Percentiles rank a stretch among this genome's conserved stretches.
Conservation (phyloP, 1,140 invertebrate species). For the Araneus ventricosus region DNA sequence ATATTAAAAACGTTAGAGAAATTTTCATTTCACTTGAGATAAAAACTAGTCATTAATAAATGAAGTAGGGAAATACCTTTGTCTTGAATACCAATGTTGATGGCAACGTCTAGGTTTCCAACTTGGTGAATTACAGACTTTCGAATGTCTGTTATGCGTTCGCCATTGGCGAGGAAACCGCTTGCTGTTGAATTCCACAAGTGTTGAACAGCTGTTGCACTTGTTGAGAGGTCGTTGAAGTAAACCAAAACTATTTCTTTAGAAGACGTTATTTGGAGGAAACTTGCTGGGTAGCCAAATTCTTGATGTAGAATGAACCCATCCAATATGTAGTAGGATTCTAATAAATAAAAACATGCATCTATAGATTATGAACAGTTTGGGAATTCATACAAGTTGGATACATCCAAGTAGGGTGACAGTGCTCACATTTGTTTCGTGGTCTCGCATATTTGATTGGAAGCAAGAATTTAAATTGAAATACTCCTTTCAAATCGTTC, state of each 20-base stretch:
- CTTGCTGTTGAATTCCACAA: neutral
- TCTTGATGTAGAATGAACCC: conserved; percentile 43
- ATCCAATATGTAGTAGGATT: conserved; percentile 59
- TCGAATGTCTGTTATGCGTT: neutral
- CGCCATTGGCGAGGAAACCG: neutral
- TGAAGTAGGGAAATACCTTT: too few species aligned
- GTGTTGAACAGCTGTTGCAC: neutral
- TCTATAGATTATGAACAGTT: too few species aligned
- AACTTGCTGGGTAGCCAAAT: neutral
- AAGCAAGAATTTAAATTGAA: too few species aligned
- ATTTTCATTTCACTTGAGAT: neutral
- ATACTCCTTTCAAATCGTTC: too few species aligned
- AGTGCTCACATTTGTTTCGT: too few species aligned
- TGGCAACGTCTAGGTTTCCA: neutral
- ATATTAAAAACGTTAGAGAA: too few species aligned
- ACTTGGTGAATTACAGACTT: neutral
- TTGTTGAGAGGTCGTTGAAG: neutral
- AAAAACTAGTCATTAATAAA: too few species aligned
- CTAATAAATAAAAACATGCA: neutral
- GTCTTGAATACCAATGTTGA: conserved; percentile 17
- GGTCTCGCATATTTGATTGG: too few species aligned
- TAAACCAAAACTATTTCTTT: conserved; percentile 14
- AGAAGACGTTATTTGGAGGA: neutral
- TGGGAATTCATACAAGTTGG: too few species aligned
- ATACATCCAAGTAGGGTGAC: too few species aligned